Percentiles rank a stretch among this genome's conserved stretches.
phyloP scores from a whole-genome alignment of 1,140 invertebrate genomes.

The Mizuhopecten yessoensis region DNA sequence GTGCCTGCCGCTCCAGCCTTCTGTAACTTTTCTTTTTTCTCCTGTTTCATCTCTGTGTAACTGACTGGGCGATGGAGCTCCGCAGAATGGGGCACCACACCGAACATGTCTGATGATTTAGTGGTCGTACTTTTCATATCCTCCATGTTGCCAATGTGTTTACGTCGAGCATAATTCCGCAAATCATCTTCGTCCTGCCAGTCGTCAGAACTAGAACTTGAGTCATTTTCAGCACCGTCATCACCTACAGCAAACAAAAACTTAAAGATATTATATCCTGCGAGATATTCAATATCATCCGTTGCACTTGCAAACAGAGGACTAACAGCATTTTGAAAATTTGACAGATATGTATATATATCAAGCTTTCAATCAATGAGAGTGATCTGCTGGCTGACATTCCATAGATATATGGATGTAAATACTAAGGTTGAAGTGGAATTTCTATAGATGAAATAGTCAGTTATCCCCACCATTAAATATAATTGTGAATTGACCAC shows the following conservation, averaged over 20 bases:
- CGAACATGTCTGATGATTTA: slow-evolving; percentile 64
- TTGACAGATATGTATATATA: no score
- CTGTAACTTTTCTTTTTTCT: slow-evolving; percentile 73
- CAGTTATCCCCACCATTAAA: no score
- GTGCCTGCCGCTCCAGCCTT: slow-evolving; percentile 76
- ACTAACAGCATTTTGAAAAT: no score
- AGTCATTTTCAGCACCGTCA: slow-evolving; percentile 59
- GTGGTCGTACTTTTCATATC: slow-evolving; percentile 60
- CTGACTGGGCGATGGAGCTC: slow-evolving; percentile 76
- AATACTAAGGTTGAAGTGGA: no score
- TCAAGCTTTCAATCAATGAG: no score
- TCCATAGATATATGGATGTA: no score
- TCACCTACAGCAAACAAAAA: background rate
- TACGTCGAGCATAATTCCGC: slow-evolving; percentile 63
- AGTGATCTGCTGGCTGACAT: no score
- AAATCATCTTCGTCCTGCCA: slow-evolving; percentile 73
- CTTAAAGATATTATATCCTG: no score
- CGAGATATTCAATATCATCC: no score
- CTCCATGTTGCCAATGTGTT: slow-evolving; percentile 61
- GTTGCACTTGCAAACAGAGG: no score
- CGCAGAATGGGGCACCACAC: slow-evolving; percentile 70
- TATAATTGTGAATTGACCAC: no score
- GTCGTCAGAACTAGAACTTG: slow-evolving; percentile 72
- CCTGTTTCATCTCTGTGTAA: slow-evolving; percentile 75
- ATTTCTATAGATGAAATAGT: no score